phyloP scores from a whole-genome alignment of 2,113 vertebrate species.

The Cheilinus undulatus region DNA sequence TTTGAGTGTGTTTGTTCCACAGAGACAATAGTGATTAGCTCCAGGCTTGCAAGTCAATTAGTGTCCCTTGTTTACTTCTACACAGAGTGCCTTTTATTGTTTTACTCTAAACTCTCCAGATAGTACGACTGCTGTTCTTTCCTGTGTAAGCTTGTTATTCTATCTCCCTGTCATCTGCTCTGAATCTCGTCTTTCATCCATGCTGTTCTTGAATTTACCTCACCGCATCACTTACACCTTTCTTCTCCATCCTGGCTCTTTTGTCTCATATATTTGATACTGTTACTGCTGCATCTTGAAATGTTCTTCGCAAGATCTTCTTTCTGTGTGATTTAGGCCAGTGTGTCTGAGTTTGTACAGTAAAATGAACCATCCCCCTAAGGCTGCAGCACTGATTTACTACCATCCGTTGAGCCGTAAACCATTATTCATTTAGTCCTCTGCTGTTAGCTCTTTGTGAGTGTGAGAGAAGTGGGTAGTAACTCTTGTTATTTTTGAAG shows the following conservation, averaged over 20 bases:
- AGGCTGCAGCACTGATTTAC: constrained; percentile 37
- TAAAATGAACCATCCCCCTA: constrained; percentile 44
- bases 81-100: constrained; percentile 55
- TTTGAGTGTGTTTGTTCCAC: constrained; percentile 2
- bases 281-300: neutral
- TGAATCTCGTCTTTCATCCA: neutral
- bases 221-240: neutral
- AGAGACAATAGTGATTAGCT: constrained; percentile 50
- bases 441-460: constrained; percentile 45
- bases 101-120: constrained; percentile 42
- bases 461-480: constrained; percentile 29
- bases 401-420: constrained; percentile 41
- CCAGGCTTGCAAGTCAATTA: constrained; percentile 62
- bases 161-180: constrained; percentile 1
- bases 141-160: neutral
- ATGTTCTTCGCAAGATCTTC: neutral
- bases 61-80: constrained; percentile 50
- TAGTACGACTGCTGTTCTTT: constrained; percentile 45
- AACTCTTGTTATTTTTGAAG: constrained; percentile 53
- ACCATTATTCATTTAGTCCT: constrained; percentile 44
- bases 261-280: neutral
- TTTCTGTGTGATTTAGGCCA: constrained; percentile 28
- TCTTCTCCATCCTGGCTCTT: neutral
- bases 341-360: constrained; percentile 35
- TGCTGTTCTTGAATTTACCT: neutral